Conservation (phyloP, 2,797 vertebrate genomes). For the Sebastes cheni region DNA sequence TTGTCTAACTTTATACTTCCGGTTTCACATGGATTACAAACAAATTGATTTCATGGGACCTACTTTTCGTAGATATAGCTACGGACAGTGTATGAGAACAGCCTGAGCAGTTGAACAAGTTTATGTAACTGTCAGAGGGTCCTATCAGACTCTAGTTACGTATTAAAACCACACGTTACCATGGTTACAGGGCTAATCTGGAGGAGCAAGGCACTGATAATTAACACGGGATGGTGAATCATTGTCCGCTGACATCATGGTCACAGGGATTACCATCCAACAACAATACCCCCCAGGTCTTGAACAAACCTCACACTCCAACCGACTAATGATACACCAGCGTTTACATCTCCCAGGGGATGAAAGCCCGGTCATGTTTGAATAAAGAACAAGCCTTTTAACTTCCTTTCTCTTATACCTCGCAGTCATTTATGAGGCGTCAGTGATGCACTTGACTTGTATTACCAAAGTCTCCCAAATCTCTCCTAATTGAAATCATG, state of each 20-base stretch:
- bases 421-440: constrained; percentile 64
- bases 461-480: constrained; percentile 60
- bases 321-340: constrained; percentile 39
- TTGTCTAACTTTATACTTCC: not conserved
- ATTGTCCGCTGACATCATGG: constrained; percentile 74
- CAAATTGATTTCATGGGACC: not conserved
- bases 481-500: constrained; percentile 76
- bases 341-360: constrained; percentile 58
- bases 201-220: constrained; percentile 52
- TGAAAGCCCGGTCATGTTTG: constrained; percentile 48
- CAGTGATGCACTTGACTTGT: constrained; percentile 71
- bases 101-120: not conserved
- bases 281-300: constrained; percentile 61
- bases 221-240: constrained; percentile 77
- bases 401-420: constrained; percentile 38
- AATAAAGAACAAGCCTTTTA: constrained; percentile 47
- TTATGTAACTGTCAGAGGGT: not conserved
- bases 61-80: not conserved
- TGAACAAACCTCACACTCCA: constrained; percentile 42
- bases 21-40: not conserved
- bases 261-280: constrained; percentile 60
- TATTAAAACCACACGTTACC: constrained; percentile 62
- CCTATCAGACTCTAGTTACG: constrained; percentile 40
- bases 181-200: constrained; percentile 53
- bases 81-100: not conserved